Percentiles rank a stretch among this genome's conserved stretches.
Conservation (phyloP, 2,888 invertebrate genomes). For the Esperia sulphurella region DNA sequence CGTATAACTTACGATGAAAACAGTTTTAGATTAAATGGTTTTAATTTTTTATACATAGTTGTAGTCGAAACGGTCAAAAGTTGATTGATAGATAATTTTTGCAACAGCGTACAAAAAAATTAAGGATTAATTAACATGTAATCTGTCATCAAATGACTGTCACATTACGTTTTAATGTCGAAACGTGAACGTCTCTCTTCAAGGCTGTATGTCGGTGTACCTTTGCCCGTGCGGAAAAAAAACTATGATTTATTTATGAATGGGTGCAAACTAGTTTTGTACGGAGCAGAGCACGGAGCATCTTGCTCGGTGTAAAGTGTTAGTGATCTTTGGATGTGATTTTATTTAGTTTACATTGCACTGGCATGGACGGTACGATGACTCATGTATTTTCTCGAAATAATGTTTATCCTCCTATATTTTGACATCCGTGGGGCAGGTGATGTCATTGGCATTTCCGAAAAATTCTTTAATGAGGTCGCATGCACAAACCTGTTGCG, state of each 20-base stretch:
- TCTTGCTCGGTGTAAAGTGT: constrained; percentile 15
- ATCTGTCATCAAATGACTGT: constrained; percentile 1
- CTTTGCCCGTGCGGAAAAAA: constrained; percentile 28
- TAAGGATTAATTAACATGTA: no score
- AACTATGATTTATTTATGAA: constrained; percentile 30
- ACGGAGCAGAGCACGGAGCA: constrained; percentile 7
- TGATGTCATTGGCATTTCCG: constrained; percentile 1
- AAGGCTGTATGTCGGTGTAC: constrained; percentile 20
- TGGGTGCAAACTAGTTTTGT: constrained; percentile 33
- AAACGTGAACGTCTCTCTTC: constrained; percentile 16
- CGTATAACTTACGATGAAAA: no score
- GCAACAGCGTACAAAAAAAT: no score
- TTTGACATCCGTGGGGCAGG: not conserved
- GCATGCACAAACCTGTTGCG: not conserved
- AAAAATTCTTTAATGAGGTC: not conserved
- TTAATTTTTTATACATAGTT: no score
- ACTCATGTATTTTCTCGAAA: not conserved
- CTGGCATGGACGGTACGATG: constrained; percentile 10
- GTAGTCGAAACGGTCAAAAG: no score
- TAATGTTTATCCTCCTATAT: not conserved
- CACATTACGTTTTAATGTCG: constrained; percentile 10
- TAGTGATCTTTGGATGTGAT: constrained; percentile 9
- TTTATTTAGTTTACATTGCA: constrained; percentile 12
- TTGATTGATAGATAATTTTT: no score
- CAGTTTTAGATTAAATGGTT: no score